phyloP scores from a whole-genome alignment of 2,113 vertebrate genomes.

The Emydocephalus ijimae region DNA sequence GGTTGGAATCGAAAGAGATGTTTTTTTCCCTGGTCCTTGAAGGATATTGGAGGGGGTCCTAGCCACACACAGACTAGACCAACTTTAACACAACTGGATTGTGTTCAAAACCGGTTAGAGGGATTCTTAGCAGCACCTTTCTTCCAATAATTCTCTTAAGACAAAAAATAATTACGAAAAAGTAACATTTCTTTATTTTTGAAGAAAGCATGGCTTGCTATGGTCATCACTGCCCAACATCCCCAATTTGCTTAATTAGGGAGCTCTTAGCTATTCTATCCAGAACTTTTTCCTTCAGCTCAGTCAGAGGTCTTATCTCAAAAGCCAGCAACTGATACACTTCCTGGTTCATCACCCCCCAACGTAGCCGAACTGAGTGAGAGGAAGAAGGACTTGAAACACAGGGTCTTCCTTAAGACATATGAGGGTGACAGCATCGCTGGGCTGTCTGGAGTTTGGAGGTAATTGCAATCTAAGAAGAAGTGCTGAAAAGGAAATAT shows the following conservation, averaged over 20 bases:
- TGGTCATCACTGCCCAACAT: neutral
- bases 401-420: neutral
- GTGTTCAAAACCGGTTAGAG: neutral
- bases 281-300: neutral
- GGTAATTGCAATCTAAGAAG: neutral
- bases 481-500: neutral
- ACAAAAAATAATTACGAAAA: neutral
- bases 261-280: neutral
- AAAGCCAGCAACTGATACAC: neutral
- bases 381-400: neutral
- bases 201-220: neutral
- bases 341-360: neutral
- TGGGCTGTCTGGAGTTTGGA: neutral
- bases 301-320: neutral
- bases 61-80: neutral
- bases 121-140: neutral
- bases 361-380: neutral
- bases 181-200: neutral
- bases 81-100: neutral
- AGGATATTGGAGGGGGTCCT: neutral
- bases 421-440: neutral
- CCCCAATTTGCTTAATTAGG: neutral
- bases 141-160: neutral
- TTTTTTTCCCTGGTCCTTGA: neutral
- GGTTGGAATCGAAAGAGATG: neutral